Evolutionary conservation across 2,888 invertebrate species (phyloP).

Genomic region (Eupithecia subfuscata): DNA sequence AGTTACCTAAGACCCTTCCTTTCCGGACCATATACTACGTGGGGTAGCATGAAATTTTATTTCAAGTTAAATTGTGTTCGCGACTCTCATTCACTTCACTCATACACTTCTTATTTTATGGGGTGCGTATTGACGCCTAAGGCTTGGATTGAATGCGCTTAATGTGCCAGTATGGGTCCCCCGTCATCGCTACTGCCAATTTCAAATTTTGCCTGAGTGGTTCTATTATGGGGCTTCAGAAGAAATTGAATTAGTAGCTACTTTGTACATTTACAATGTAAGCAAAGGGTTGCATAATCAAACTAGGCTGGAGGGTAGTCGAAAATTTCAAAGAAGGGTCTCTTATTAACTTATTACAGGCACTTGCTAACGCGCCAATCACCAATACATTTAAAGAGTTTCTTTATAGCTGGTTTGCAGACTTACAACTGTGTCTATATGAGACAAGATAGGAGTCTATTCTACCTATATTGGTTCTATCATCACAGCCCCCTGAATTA

Average conservation of each 20-base stretch:
- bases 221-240: conserved; percentile 36
- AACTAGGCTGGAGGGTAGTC: conserved; percentile 7
- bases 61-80: conserved; percentile 81
- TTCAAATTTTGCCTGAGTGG: conserved; percentile 55
- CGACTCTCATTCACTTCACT: conserved; percentile 52
- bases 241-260: conserved; percentile 39
- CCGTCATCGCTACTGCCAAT: conserved; percentile 68
- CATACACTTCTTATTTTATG: conserved; percentile 75
- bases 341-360: not conserved
- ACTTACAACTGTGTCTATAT: not conserved
- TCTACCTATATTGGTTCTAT: not conserved
- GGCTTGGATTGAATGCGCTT: conserved; percentile 55
- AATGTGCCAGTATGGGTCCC: conserved; percentile 63
- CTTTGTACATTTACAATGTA: conserved; percentile 26
- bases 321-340: not conserved
- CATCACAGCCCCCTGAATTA: not conserved
- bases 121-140: conserved; percentile 66
- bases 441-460: not conserved
- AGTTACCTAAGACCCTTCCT: conserved; percentile 60
- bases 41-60: conserved; percentile 78
- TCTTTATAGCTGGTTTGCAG: not conserved
- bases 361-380: not conserved
- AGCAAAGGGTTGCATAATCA: conserved; percentile 27
- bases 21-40: conserved; percentile 72
- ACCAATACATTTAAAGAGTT: not conserved